These are phyloP conservation scores for Theristus sp. DNA, from an alignment of 2,888 invertebrate genomes.

Conservation along the genomic window DNA sequence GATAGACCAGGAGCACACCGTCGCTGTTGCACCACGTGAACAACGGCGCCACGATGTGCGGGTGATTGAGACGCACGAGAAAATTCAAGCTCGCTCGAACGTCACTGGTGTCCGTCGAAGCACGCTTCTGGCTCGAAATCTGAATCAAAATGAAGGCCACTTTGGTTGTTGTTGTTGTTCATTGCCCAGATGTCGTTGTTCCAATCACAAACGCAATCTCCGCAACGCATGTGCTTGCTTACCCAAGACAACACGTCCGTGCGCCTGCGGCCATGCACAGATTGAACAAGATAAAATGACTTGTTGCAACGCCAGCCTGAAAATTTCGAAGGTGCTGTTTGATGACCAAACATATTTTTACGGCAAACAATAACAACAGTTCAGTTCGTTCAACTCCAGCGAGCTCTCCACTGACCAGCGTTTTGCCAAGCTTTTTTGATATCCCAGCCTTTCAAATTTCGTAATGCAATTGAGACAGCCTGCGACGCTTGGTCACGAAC, in stretches of 20 bases:
- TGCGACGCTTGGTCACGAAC: neutral
- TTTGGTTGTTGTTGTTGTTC: neutral
- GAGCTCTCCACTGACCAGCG: too few species aligned
- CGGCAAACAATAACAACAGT: too few species aligned
- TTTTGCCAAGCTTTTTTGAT: neutral
- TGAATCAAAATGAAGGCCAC: too few species aligned
- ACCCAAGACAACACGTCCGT: neutral
- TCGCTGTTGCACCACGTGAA: neutral
- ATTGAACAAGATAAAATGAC: neutral
- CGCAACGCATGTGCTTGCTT: too few species aligned
- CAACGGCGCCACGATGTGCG: neutral
- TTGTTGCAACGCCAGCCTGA: neutral
- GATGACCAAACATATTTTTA: too few species aligned
- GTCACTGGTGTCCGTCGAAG: neutral
- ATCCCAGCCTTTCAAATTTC: neutral
- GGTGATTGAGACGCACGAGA: neutral
- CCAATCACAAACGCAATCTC: too few species aligned
- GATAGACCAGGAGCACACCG: neutral
- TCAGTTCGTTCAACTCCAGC: too few species aligned
- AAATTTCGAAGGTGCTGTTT: too few species aligned
- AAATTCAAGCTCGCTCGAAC: neutral
- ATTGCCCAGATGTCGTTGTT: neutral
- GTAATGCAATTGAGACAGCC: neutral
- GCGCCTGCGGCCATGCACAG: neutral
- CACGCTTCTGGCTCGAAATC: too few species aligned